Base-by-base conservation (phyloP, 1,140 invertebrate species). In the Scaptomyza graminum region DNA sequence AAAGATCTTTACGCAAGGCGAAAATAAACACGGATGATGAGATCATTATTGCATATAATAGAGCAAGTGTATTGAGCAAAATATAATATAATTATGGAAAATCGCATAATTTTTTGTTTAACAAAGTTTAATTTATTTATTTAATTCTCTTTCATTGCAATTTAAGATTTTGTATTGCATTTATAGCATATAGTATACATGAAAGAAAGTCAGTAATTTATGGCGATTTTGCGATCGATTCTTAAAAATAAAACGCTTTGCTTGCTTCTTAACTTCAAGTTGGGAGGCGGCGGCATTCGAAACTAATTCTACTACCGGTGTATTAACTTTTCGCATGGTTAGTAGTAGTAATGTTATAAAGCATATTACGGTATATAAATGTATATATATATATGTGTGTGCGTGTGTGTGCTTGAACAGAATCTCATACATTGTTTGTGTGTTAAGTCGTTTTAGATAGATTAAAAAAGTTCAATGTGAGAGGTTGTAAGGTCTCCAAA, bases 1-100 rank as follows among this genome's bases (percentile, higher is more conserved):
- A 57, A 79, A 76, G 75, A 66, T 67, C 74, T 80, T 78, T 71
- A 79, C 59, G 68, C 73, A 89, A 90, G 90, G 90, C 84, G 84
- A 89, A 91, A 91, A 91, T 90, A 91, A 91, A 90, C 90, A 76
- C 75, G 88, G 82, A 91, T 91, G 90, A 91, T 91, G 88, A 91
- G 90, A 91, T 88, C 90, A 91, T 91, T 83, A 83, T 6, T 79
- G 67, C 64, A 74, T 72, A 49, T 46, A 69, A 69, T 76, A 83
- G 77, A 90, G 82, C 81, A 89, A 89, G 73, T 74, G n/a, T 50
- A 52, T 70, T 79, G 66, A 82, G 83, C 83, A 83, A 81, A 62
- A 64, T 46, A 79, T 9, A 11, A 41, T n/a, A 41, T n/a, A 41
- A 41, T n/a, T 3, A 66, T 60, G 47, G 2, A 62, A 37, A 60